Evolutionary conservation across 2,888 invertebrate genomes (phyloP), one percentile per base, ranked within the genome.

Genomic region (Silvanus unidentatus): DNA sequence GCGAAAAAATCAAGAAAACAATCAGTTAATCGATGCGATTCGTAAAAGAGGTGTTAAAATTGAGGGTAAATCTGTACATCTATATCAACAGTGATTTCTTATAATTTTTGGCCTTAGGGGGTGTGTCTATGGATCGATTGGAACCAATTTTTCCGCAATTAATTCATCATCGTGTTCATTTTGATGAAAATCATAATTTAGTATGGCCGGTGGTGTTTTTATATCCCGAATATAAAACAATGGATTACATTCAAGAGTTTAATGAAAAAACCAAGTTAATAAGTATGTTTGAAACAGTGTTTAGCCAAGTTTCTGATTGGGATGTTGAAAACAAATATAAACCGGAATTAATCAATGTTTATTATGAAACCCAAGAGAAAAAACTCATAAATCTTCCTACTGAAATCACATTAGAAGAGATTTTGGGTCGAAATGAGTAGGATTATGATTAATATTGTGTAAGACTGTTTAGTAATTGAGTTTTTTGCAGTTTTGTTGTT

Each of bases 191-290:
- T 0, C 73, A 72, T 9, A 67, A 71, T 34, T 70, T 97, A 9
- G 72, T 83, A 40, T 97, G 95, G 95, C 96, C 96, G 0, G 84
- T 93, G 0, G 74, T 90, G 12, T 81, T 96, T 54, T 73, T 91
- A 9, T 97, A 95, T 70, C 96, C 96, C 0, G 94, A 96, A 71
- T 84, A 84, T 63, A 76, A 83, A 46, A 82, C 87, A 59, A 88
- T 91, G 39, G 97, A 98, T 70, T 89, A 93, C 58, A 78, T 97
- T 32, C 83, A 87, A 66, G 78, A 80, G 45, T 88, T 94, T 62
- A 77, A 80, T 8, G 94, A 95, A 72, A 78, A 82, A 57, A 76
- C 77, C 1, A 5, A 32, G n/a, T 9, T 32, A n/a, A 12, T 32
- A 5, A n/a, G n/a, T 8, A 32, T n/a, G n/a, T n/a, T n/a, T 4